Evolutionary conservation across 2,888 invertebrate genomes (phyloP).

Genomic region (Ochropacha duplaris): DNA sequence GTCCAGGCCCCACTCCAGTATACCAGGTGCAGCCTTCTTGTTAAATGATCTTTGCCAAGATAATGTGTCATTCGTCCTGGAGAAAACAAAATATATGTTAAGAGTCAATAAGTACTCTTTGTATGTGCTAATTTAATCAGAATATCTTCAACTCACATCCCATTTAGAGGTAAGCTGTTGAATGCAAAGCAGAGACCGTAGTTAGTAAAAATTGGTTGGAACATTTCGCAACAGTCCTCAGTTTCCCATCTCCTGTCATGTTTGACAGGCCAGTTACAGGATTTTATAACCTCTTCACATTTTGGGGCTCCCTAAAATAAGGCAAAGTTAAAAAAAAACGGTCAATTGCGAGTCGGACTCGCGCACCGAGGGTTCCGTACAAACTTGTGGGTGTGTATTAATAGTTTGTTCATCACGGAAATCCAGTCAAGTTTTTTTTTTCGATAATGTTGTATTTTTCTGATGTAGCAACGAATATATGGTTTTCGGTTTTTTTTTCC

Average conservation of each 20-base stretch:
- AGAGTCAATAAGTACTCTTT: too few relatives aligned
- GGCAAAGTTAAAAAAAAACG: too few relatives aligned
- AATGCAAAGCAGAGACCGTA: slow-evolving; percentile 74
- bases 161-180: slow-evolving; percentile 70
- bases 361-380: too few relatives aligned
- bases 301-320: slow-evolving; percentile 59
- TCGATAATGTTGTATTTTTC: too few relatives aligned
- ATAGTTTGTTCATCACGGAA: too few relatives aligned
- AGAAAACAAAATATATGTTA: slow-evolving; percentile 2
- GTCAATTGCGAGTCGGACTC: too few relatives aligned
- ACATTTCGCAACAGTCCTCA: slow-evolving; percentile 64
- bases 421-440: too few relatives aligned
- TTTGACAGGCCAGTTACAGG: slow-evolving; percentile 67
- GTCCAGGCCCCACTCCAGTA: slow-evolving; percentile 63
- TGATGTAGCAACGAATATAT: too few relatives aligned
- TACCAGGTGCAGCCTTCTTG: slow-evolving; percentile 28
- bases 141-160: slow-evolving; percentile 60
- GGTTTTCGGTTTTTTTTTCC: too few relatives aligned
- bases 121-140: too few relatives aligned
- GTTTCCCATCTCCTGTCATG: slow-evolving; percentile 56
- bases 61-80: slow-evolving; percentile 64
- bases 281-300: slow-evolving; percentile 67
- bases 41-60: slow-evolving; percentile 63
- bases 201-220: slow-evolving; percentile 69
- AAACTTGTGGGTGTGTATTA: too few relatives aligned